These are phyloP conservation scores for Penelope pileata DNA, from an alignment of 2,113 vertebrate species.

Conservation along the genomic window DNA sequence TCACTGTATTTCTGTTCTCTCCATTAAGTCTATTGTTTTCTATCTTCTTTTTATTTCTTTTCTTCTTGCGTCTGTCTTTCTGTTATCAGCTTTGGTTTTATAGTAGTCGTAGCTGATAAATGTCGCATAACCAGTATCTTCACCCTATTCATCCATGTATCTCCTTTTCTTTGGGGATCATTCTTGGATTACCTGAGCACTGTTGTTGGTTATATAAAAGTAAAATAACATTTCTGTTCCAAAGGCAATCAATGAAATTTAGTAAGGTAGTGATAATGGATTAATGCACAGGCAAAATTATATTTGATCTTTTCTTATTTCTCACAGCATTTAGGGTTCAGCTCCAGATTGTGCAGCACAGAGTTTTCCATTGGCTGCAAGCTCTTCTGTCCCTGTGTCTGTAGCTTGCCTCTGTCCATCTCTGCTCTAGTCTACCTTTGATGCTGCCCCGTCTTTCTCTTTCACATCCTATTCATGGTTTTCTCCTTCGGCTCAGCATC, in stretches of 20 bases:
- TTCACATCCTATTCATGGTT: not conserved
- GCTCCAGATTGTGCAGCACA: not conserved
- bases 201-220: not conserved
- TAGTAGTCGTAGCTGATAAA: not conserved
- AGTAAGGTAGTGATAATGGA: not conserved
- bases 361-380: not conserved
- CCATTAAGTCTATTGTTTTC: constrained; percentile 15
- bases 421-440: not conserved
- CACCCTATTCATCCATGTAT: not conserved
- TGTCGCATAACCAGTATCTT: not conserved
- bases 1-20: not conserved
- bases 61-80: not conserved
- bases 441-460: not conserved
- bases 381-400: not conserved
- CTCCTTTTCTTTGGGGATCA: not conserved
- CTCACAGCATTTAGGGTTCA: not conserved
- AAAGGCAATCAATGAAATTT: not conserved
- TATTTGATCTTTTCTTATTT: not conserved
- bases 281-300: not conserved
- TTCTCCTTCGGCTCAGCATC: not conserved
- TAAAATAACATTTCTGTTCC: not conserved
- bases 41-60: not conserved
- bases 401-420: not conserved
- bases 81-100: constrained; percentile 7
- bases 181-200: not conserved